Base-by-base conservation (phyloP, 2,888 invertebrate species). In the Andricus curvator region DNA sequence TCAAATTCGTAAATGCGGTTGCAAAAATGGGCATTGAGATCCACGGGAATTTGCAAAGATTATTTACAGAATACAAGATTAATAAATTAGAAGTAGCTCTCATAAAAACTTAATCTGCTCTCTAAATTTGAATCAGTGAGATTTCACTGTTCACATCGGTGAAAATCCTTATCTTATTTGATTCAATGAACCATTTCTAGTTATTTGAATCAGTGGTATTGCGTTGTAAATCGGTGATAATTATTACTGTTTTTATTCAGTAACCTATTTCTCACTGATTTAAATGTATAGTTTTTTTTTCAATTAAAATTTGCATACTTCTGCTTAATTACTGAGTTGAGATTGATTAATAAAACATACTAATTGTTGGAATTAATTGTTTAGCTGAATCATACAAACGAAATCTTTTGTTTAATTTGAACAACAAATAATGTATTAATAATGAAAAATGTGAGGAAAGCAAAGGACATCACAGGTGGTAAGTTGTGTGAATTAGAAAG, bases 401-500 rank as follows among this genome's bases (percentile, higher is more conserved):
- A 3, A 41, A 13, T 13, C 2, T 41, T 41, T 41, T 41, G 41
- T 41, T 41, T 41, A 13, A 41, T 41, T 41, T 13, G 13, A 51
- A 20, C 6, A 51, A 8, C 20, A 8, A 20, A 68, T 25, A 68
- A 37, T 68, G 44, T 44, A 44, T 11, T 41, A 15, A 44, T 68
- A 48, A 17, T 25, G 25, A 6, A 44, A 17, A 48, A 70, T 48
- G 11, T 51, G 48, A 29, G 51, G 51, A 68, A 48, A 68, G 70
- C 56, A 56, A 56, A n/a, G n/a, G 15, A n/a, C 56, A 5, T 48
- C 20, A 70, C 48, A 29, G 20, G 8, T 68, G 22, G 22, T 48
- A 70, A 22, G 48, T 70, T 51, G 51, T 29, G 29, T 51, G 51
- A 56, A 51, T 74, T 56, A 11, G 51, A 74, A 74, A 74, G 56